Base-by-base conservation (phyloP, 1,140 invertebrate genomes). In the Tigriopus japonicus region DNA sequence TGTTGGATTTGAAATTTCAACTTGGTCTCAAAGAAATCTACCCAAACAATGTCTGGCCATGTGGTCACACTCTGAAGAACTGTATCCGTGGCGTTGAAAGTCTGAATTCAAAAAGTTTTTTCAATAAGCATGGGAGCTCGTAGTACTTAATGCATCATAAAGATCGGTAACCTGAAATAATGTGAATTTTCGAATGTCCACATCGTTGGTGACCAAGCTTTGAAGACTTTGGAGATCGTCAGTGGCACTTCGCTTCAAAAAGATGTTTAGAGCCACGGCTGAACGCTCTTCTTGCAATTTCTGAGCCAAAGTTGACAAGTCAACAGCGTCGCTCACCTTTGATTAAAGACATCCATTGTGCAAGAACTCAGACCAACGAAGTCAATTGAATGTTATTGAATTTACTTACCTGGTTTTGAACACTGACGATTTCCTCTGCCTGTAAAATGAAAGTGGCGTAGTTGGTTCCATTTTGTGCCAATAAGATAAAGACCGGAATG, bases 1-100 rank as follows among this genome's bases (percentile, higher is more conserved):
- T 61, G 59, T 15, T 61, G 59, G 12, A 61, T 61, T 61, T 61
- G 59, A 55, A 61, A 61, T 19, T 53, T 61, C 49, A 61, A 52
- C 40, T 61, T 61, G 15, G 49, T 61, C 19, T 60, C 42, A 24
- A 60, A 60, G 28, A 42, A 60, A n/a, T 52, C 14, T 6, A 52
- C 58, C 58, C 24, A 42, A 28, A 41, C 41, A 23, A 58, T 58
- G 6, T 14, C 13, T 42, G 55, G 55, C 55, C 55, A 58, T 6
- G 14, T 42, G 14, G 35, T 42, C 12, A 58, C 40, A 17, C 42
- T 58, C 42, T 58, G 24, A 10, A 58, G 41, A 40, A 58, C 40
- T 1, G 55, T 58, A 19, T 58, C 55, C 35, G 55, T 58, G n/a
- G 21, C 40, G 15, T 58, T 40, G 55, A 58, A 58, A 2, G 55